Evolutionary conservation across 2,797 vertebrate species (phyloP).

Genomic region (Neopelma chrysocephalum): DNA sequence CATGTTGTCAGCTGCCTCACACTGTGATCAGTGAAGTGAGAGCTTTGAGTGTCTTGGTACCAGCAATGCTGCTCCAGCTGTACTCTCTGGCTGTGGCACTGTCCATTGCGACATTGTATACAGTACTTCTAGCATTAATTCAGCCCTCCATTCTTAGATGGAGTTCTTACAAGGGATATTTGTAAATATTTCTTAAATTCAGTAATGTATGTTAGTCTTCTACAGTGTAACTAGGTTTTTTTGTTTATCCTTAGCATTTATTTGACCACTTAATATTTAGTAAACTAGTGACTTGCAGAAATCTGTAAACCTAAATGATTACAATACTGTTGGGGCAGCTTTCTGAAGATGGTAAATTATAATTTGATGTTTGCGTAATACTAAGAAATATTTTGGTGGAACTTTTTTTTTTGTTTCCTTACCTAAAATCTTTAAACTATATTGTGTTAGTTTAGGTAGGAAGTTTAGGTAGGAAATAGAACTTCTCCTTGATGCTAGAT

Average conservation of each 20-base stretch:
- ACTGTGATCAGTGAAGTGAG: rapidly evolving
- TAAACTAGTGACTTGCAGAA: background rate
- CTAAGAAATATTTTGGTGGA: background rate
- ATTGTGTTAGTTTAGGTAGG: background rate
- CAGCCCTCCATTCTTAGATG: background rate
- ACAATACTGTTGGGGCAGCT: background rate
- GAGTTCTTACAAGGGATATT: background rate
- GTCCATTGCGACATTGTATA: background rate
- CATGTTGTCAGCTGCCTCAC: background rate
- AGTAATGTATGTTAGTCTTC: background rate
- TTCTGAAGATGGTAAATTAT: background rate
- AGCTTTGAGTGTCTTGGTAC: background rate
- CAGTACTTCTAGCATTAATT: background rate
- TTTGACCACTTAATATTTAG: background rate
- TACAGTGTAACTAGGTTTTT: background rate
- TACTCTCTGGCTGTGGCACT: background rate
- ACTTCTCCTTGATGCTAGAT: background rate
- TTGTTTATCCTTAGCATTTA: background rate
- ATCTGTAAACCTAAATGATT: background rate
- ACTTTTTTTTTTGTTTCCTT: background rate
- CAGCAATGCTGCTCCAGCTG: background rate
- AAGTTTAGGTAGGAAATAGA: background rate
- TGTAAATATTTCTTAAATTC: slow-evolving; percentile 1
- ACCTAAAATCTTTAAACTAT: background rate
- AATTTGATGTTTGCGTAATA: background rate